These are phyloP conservation scores for Itoplectis maculator DNA, from an alignment of 2,888 invertebrate species.

Conservation along the genomic window DNA sequence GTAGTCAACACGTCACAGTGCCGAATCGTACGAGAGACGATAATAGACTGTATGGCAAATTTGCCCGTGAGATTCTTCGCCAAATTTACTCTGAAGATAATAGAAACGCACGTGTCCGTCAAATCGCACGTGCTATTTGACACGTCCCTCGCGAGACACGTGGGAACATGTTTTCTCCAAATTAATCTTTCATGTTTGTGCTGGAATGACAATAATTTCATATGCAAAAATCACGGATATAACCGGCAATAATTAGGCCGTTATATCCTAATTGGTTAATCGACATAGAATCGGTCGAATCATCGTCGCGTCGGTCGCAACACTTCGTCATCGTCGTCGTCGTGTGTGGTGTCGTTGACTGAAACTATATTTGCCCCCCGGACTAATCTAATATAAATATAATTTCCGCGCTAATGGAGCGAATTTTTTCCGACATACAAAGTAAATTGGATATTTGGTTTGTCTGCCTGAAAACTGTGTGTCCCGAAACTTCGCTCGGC, in stretches of 20 bases:
- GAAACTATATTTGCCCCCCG: too few species aligned
- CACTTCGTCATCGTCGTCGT: too few species aligned
- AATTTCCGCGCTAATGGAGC: too few species aligned
- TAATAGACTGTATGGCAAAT: neutral
- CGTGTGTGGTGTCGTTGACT: too few species aligned
- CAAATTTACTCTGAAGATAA: neutral
- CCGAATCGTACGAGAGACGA: neutral
- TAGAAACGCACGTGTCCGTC: neutral
- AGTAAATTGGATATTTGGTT: too few species aligned
- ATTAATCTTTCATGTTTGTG: neutral
- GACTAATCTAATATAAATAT: too few species aligned
- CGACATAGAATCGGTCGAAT: conserved; percentile 74
- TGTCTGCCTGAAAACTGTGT: too few species aligned
- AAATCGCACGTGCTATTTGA: neutral
- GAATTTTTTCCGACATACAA: too few species aligned
- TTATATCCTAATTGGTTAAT: too few species aligned
- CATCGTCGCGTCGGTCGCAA: too few species aligned
- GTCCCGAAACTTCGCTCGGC: too few species aligned
- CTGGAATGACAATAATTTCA: neutral
- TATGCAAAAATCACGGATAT: neutral
- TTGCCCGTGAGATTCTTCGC: neutral
- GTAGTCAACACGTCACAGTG: too few species aligned
- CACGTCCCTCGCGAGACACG: neutral
- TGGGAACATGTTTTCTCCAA: neutral
- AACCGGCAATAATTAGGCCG: neutral